A percentile compares a stretch with the other conserved stretches of the same genome.
Conservation (phyloP, 2,113 vertebrate genomes). For the Macrotus californicus region DNA sequence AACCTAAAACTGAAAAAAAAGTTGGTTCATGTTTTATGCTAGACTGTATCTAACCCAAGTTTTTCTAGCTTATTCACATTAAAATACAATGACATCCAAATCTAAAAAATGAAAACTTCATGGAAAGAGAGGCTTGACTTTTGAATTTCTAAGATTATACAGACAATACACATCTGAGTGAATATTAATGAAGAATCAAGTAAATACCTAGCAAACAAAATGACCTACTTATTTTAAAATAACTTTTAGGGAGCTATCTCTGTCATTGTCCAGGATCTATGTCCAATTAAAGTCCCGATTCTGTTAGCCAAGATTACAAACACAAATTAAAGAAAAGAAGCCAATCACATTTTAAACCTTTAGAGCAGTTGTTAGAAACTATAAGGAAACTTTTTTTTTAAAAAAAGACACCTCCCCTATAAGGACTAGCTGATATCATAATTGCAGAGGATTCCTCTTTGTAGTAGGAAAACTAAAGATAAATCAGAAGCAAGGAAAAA, state of each 20-base stretch:
- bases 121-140: not conserved
- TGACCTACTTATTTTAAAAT: not conserved
- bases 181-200: not conserved
- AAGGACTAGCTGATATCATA: not conserved
- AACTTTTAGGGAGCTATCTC: not conserved
- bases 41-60: not conserved
- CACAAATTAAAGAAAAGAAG: not conserved
- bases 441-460: not conserved
- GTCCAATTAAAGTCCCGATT: not conserved
- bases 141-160: not conserved
- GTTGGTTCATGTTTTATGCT: not conserved
- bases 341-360: not conserved
- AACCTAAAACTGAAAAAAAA: not conserved
- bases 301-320: not conserved
- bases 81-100: conserved; percentile 12
- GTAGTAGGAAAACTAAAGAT: not conserved
- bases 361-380: not conserved
- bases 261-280: not conserved
- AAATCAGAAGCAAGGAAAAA: not conserved
- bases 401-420: not conserved
- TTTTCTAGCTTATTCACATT: not conserved
- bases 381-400: not conserved
- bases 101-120: conserved; percentile 1
- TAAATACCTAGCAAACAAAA: not conserved
- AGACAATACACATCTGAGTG: not conserved